Evolutionary conservation across 2,113 vertebrate species (phyloP).

Genomic region (Lepus americanus): DNA sequence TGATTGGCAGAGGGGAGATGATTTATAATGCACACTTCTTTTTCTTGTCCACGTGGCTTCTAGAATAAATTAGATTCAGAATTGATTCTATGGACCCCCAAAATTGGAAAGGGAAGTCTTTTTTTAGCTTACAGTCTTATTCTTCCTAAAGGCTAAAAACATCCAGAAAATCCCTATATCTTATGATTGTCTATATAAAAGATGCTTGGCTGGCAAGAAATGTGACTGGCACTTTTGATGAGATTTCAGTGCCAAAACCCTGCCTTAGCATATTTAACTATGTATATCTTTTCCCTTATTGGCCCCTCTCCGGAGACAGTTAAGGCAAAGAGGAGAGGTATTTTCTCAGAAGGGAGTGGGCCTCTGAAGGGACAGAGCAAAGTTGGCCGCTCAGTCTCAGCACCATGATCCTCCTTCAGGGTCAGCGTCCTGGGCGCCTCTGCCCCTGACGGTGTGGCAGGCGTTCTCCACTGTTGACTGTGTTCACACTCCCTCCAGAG

Average conservation of each 20-base stretch:
- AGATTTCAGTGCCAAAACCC: not conserved
- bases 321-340: not conserved
- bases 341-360: not conserved
- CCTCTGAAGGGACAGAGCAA: not conserved
- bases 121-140: not conserved
- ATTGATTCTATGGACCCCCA: not conserved
- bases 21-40: not conserved
- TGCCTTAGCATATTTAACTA: not conserved
- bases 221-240: not conserved
- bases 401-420: not conserved
- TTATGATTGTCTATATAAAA: not conserved
- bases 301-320: not conserved
- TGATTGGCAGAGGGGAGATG: fast-evolving
- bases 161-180: not conserved
- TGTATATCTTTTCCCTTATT: not conserved
- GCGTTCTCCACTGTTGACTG: not conserved
- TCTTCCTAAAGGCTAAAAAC: not conserved
- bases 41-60: not conserved
- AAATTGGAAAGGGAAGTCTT: not conserved
- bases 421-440: not conserved
- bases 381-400: not conserved
- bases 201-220: not conserved
- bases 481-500: not conserved
- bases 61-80: not conserved
- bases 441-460: not conserved